Percentiles rank a stretch among this genome's conserved stretches.
These are phyloP conservation scores for Aphodius sticticus DNA, from an alignment of 2,888 invertebrate species.

Conservation along the genomic window DNA sequence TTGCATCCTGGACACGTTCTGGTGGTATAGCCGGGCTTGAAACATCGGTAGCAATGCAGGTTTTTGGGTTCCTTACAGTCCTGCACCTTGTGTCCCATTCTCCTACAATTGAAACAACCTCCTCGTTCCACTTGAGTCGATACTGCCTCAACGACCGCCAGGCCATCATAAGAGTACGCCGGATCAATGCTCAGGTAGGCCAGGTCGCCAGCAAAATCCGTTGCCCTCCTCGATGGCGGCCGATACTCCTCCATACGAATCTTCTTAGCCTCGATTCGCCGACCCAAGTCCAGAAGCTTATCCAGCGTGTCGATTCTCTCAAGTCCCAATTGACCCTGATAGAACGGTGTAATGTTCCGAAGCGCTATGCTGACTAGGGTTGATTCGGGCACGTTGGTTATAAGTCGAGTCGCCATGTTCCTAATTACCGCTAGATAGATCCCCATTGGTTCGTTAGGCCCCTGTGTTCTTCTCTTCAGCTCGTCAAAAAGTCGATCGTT, in stretches of 20 bases:
- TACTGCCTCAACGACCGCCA: no score
- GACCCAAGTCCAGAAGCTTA: slow-evolving; percentile 29
- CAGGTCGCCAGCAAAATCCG: slow-evolving; percentile 34
- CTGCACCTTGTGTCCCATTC: neutral
- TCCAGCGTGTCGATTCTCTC: neutral
- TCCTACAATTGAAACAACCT: slow-evolving; percentile 21
- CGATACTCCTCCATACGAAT: slow-evolving; percentile 29
- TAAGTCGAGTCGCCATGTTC: slow-evolving; percentile 6
- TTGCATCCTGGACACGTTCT: neutral
- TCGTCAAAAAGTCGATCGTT: slow-evolving; percentile 45
- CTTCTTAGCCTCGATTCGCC: slow-evolving; percentile 27
- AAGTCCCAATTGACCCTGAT: slow-evolving; percentile 25
- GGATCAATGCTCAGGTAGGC: slow-evolving; percentile 19
- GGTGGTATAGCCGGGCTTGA: neutral
- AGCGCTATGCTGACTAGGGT: slow-evolving; percentile 22
- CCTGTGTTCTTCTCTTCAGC: slow-evolving; percentile 43
- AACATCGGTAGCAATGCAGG: slow-evolving; percentile 19
- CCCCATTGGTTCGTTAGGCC: slow-evolving; percentile 43
- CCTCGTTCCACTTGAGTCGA: neutral
- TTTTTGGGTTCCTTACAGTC: slow-evolving; percentile 10
- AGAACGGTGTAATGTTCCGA: slow-evolving; percentile 22
- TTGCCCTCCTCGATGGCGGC: slow-evolving; percentile 9
- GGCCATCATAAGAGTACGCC: no score
- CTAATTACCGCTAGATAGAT: slow-evolving; percentile 19
- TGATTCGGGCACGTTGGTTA: slow-evolving; percentile 11